A percentile compares a stretch with the other conserved stretches of the same genome.
phyloP scores from a whole-genome alignment of 1,140 invertebrate genomes.

The Drosophila littoralis region DNA sequence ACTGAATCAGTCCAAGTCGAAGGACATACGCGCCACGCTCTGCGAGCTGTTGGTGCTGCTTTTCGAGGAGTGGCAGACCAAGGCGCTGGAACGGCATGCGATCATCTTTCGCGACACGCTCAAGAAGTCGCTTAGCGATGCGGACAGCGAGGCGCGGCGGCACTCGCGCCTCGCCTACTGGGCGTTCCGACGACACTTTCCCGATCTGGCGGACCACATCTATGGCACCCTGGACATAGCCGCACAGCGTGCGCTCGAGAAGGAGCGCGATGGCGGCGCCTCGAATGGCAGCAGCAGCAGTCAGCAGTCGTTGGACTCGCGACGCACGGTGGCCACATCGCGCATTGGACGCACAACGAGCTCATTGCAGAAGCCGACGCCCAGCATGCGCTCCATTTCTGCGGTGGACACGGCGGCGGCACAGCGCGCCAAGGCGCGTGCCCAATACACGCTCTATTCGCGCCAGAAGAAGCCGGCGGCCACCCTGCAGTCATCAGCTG shows the following conservation, averaged over 20 bases:
- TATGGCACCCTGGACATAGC: slow-evolving; percentile 92
- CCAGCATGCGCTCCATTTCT: slow-evolving; percentile 92
- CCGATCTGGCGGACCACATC: slow-evolving; percentile 93
- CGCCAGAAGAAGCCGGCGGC: slow-evolving; percentile 86
- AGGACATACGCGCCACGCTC: slow-evolving; percentile 91
- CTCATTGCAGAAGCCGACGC: slow-evolving; percentile 69
- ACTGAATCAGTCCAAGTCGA: slow-evolving; percentile 93
- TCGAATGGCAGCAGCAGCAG: slow-evolving; percentile 19
- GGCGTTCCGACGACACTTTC: slow-evolving; percentile 95
- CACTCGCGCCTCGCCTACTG: slow-evolving; percentile 94
- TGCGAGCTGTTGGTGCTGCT: slow-evolving; percentile 95
- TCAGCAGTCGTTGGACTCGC: slow-evolving; percentile 36
- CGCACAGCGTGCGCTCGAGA: slow-evolving; percentile 93
- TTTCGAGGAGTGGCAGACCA: slow-evolving; percentile 93
- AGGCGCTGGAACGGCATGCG: slow-evolving; percentile 93
- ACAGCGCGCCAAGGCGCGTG: slow-evolving; percentile 92
- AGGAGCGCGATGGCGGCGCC: slow-evolving; percentile 84
- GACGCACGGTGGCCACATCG: slow-evolving; percentile 54
- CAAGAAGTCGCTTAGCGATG: slow-evolving; percentile 95
- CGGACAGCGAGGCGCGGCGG: slow-evolving; percentile 94
- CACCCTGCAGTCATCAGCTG: slow-evolving; percentile 84
- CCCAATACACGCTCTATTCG: slow-evolving; percentile 91
- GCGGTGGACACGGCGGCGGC: slow-evolving; percentile 96
- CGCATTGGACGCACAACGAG: slow-evolving; percentile 68
- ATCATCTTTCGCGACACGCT: slow-evolving; percentile 92